Base-by-base conservation (phyloP, 2,113 vertebrate genomes). In the Cyphomyrus discorhynchus region DNA sequence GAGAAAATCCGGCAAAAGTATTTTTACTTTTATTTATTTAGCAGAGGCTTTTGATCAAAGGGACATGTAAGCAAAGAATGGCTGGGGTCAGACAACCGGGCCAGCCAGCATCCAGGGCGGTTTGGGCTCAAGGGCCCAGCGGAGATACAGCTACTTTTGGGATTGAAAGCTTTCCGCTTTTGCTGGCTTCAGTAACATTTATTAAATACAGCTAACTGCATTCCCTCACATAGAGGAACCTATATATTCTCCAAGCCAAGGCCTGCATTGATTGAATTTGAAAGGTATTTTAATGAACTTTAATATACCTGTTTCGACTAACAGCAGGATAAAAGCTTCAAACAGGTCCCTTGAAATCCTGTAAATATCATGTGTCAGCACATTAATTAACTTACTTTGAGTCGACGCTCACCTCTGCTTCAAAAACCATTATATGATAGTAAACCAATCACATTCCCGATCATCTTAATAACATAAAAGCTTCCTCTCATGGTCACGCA, bases 321-420 rank as follows among this genome's bases (percentile, higher is more conserved):
- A 70, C 46, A 83, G 53, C 58, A 39, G 47, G 47, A 52, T 87
- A 87, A 90, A 90, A 90, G 89, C 84, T 85, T 86, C 84, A 70
- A 31, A 62, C 31, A 42, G 56, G 35, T 56, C 46, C 45, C n/a
- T 62, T 24, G 9, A 42, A 49, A 53, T 87, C 21, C 35, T 3
- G 7, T 74, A 87, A 39, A 70, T 70, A 42, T 56, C 39, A 47
- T 31, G 39, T 39, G 56, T 35, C 53, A 52, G 19, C 31, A 56
- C 17, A 35, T 86, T 86, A 31, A 86, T 86, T 86, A 86, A 35
- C 46, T 47, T 83, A 1, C 45, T 70, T 86, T 50, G 83, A 39
- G 42, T 87, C 47, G 39, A 53, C 35, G 8, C 66, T 87, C 66
- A 77, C 66, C 89, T 82, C 49, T 74, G 46, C 27, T 56, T 80